A percentile compares a stretch with the other conserved stretches of the same genome.
These are phyloP conservation scores for Trachelus iudaicus DNA, from an alignment of 2,888 invertebrate species.

Conservation along the genomic window DNA sequence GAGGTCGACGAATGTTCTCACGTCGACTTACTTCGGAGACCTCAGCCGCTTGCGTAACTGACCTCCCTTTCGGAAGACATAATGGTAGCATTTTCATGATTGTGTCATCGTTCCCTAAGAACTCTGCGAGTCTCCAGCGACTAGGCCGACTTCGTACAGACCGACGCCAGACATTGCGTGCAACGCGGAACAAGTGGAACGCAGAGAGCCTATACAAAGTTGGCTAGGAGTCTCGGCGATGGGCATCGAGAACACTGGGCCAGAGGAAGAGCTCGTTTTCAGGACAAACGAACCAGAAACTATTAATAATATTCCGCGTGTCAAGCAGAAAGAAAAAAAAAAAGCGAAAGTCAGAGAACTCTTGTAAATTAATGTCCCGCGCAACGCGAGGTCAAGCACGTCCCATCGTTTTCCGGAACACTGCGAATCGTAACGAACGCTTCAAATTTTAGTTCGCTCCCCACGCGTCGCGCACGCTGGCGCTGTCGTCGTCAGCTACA, in stretches of 20 bases:
- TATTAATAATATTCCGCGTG: slow-evolving; percentile 53
- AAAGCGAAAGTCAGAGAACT: slow-evolving; percentile 54
- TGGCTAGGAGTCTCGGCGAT: slow-evolving; percentile 38
- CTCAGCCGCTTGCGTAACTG: slow-evolving; percentile 27
- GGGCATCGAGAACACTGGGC: slow-evolving; percentile 54
- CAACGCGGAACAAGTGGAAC: slow-evolving; percentile 38
- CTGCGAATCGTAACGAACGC: neutral
- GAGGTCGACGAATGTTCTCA: neutral
- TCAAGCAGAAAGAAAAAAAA: slow-evolving; percentile 50
- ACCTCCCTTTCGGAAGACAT: slow-evolving; percentile 35
- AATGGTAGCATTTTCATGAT: slow-evolving; percentile 59
- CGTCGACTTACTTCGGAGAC: neutral
- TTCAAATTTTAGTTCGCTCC: neutral
- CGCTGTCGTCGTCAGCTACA: no score
- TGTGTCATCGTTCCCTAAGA: slow-evolving; percentile 49
- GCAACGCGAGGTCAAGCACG: neutral
- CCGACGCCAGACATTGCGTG: slow-evolving; percentile 36
- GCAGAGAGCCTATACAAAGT: slow-evolving; percentile 17
- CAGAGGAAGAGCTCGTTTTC: slow-evolving; percentile 58
- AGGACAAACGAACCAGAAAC: slow-evolving; percentile 58
- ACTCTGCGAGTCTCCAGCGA: slow-evolving; percentile 16
- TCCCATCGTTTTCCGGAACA: neutral
- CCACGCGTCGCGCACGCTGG: no score
- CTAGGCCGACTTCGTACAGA: slow-evolving; percentile 20
- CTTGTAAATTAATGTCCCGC: slow-evolving; percentile 9